Percentiles rank a stretch among this genome's conserved stretches.
These are phyloP conservation scores for Galagoides demidoff DNA, from an alignment of 2,797 vertebrate genomes.

Conservation along the genomic window DNA sequence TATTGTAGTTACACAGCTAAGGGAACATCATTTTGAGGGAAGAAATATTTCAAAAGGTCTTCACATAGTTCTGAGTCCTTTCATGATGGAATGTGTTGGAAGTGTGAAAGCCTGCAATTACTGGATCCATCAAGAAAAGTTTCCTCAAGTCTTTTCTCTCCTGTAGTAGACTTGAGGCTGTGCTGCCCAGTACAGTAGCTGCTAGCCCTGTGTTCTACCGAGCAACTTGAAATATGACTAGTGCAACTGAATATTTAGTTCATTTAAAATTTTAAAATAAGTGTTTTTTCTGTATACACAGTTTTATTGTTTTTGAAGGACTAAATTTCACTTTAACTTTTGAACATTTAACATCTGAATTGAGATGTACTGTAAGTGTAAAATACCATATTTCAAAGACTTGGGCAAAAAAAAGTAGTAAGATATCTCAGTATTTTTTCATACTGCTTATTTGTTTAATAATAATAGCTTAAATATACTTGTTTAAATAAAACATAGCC, in stretches of 20 bases:
- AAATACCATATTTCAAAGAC: constrained; percentile 50
- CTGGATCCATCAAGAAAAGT: not conserved
- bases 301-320: not conserved
- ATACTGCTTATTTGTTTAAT: constrained; percentile 30
- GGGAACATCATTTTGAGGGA: constrained; percentile 17
- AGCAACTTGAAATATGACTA: not conserved
- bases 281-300: not conserved
- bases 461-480: not conserved
- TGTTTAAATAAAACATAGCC: constrained; percentile 54
- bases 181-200: not conserved
- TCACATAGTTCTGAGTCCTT: constrained; percentile 17
- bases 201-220: not conserved
- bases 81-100: constrained; percentile 26
- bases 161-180: not conserved
- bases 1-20: constrained; percentile 15
- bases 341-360: not conserved
- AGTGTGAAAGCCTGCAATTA: not conserved
- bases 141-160: not conserved
- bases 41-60: constrained; percentile 48
- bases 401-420: not conserved
- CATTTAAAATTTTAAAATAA: not conserved
- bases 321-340: constrained; percentile 9
- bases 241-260: constrained; percentile 28
- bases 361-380: not conserved
- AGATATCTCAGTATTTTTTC: constrained; percentile 9